Conservation (phyloP, 2,888 invertebrate genomes). For the Metacarcinus magister region DNA sequence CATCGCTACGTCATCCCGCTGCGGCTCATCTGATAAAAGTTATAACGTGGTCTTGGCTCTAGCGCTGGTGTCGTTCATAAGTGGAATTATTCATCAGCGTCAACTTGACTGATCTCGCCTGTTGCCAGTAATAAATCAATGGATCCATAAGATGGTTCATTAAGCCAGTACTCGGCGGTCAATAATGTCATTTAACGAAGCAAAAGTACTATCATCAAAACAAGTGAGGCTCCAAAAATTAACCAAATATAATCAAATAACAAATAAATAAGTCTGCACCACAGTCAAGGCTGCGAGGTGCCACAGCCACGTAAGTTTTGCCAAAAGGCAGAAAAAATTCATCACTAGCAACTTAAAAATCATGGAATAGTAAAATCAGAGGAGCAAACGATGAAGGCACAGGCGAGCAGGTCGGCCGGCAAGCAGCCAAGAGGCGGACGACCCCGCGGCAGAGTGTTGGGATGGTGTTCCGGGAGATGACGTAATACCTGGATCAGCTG, state of each 20-base stretch:
- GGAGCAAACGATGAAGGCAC: neutral
- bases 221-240: neutral
- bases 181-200: no score
- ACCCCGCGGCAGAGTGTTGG: neutral
- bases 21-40: neutral
- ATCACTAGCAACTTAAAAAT: neutral
- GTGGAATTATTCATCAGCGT: neutral
- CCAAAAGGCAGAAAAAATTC: neutral
- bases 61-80: neutral
- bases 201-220: no score
- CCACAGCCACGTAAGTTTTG: neutral
- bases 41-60: neutral
- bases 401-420: neutral
- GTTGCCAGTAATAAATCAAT: neutral
- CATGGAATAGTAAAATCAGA: neutral
- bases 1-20: neutral
- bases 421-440: conserved; percentile 55
- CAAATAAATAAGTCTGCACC: neutral
- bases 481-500: conserved; percentile 61
- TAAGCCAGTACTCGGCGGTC: no score
- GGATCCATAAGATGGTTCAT: no score
- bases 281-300: neutral
- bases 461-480: conserved; percentile 55
- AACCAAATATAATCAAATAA: neutral
- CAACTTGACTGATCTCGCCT: neutral